Evolutionary conservation across 2,888 invertebrate species (phyloP).

Genomic region (Yponomeuta plumbellus): DNA sequence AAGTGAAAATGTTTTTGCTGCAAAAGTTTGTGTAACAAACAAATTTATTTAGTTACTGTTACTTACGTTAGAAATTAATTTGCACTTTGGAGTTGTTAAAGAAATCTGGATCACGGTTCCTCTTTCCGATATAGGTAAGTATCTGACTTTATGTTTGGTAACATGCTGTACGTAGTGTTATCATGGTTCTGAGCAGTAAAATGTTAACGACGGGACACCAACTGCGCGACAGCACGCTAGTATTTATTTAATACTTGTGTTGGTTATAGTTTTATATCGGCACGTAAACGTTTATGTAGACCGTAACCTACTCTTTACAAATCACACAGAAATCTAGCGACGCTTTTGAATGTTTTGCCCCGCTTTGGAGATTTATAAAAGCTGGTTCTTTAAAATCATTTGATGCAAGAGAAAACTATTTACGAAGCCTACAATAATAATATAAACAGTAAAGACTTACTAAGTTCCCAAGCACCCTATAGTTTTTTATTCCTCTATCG

Average conservation of each 20-base stretch:
- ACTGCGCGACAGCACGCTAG: not conserved
- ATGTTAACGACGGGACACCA: not conserved
- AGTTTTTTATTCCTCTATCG: too few relatives aligned
- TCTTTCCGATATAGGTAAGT: not conserved
- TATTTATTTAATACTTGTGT: not conserved
- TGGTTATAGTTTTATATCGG: not conserved
- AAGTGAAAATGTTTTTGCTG: conserved; percentile 43
- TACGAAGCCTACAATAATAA: too few relatives aligned
- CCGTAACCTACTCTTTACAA: not conserved
- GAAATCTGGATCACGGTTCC: not conserved
- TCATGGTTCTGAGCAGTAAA: conserved; percentile 1
- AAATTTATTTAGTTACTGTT: not conserved
- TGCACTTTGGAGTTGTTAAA: not conserved
- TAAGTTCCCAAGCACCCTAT: too few relatives aligned
- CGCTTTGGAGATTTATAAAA: not conserved
- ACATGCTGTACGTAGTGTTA: not conserved
- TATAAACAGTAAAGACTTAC: too few relatives aligned
- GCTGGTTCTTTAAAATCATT: not conserved
- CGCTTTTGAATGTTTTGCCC: too few relatives aligned
- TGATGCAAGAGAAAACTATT: too few relatives aligned
- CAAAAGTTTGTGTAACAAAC: conserved; percentile 20
- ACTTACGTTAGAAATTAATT: not conserved
- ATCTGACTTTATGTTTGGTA: not conserved
- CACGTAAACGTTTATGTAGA: not conserved
- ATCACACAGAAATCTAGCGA: not conserved